phyloP scores from a whole-genome alignment of 2,888 invertebrate genomes.

The Eretmocerus hayati region DNA sequence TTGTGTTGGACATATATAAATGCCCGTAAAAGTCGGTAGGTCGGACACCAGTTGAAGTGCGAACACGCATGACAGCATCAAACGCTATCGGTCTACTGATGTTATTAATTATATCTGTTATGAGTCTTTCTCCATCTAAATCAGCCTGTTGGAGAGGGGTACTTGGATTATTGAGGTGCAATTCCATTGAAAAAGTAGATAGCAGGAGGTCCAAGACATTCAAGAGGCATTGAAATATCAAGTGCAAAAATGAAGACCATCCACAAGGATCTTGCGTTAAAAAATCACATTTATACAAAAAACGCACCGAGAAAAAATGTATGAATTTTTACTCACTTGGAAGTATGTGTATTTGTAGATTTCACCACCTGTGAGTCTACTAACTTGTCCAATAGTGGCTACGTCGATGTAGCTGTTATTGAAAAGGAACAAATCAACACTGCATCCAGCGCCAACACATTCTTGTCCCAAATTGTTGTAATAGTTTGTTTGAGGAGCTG shows the following conservation, averaged over 20 bases:
- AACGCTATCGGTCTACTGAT: conserved; percentile 81
- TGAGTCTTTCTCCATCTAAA: conserved; percentile 79
- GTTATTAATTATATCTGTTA: conserved; percentile 75
- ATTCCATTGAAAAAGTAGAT: too few relatives aligned
- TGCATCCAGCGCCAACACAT: conserved; percentile 86
- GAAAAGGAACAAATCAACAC: conserved; percentile 91
- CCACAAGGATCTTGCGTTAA: not conserved
- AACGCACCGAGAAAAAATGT: not conserved
- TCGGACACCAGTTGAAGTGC: conserved; percentile 91
- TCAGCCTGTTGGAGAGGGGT: conserved; percentile 57
- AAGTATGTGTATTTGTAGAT: conserved; percentile 97
- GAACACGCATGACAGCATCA: conserved; percentile 93
- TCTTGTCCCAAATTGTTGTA: conserved; percentile 93
- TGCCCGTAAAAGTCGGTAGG: conserved; percentile 97
- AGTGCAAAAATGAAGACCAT: too few relatives aligned
- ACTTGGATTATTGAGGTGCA: too few relatives aligned
- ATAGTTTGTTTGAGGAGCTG: conserved; percentile 76
- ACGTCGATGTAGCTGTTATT: conserved; percentile 94
- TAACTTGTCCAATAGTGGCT: conserved; percentile 89
- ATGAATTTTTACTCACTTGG: conserved; percentile 54
- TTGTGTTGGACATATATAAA: conserved; percentile 96
- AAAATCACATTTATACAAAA: not conserved
- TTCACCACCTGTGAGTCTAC: conserved; percentile 89
- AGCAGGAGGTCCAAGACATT: too few relatives aligned
- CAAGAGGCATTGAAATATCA: too few relatives aligned